These are phyloP conservation scores for Zaprionus lineosus DNA, from an alignment of 2,888 invertebrate species.

Conservation along the genomic window DNA sequence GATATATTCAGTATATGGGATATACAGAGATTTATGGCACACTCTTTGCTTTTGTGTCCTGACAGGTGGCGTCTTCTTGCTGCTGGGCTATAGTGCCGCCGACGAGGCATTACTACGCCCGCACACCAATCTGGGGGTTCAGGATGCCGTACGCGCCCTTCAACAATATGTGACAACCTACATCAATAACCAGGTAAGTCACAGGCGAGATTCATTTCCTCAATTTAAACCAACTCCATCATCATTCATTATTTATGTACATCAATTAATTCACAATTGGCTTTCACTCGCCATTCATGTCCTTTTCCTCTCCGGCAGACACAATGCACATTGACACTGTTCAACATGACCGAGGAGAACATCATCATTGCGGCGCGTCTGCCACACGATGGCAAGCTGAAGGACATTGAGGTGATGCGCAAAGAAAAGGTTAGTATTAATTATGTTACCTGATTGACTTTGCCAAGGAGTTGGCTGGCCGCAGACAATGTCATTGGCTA, in stretches of 20 bases:
- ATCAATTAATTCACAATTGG: background rate
- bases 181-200: constrained; percentile 87
- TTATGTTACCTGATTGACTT: background rate
- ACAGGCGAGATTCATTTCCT: constrained; percentile 8
- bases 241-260: too few species aligned
- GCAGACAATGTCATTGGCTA: constrained; percentile 27
- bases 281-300: constrained; percentile 47
- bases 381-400: constrained; percentile 86
- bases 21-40: constrained; percentile 60
- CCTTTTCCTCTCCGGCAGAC: constrained; percentile 85
- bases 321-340: constrained; percentile 91
- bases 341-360: constrained; percentile 93
- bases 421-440: constrained; percentile 88
- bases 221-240: too few species aligned
- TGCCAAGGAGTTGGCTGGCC: background rate
- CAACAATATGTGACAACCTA: constrained; percentile 90
- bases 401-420: constrained; percentile 87
- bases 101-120: constrained; percentile 92
- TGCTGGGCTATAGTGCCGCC: constrained; percentile 94
- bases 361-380: constrained; percentile 92
- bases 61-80: constrained; percentile 92
- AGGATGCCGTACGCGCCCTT: constrained; percentile 91
- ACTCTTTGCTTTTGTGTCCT: constrained; percentile 24
- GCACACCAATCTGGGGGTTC: constrained; percentile 92
- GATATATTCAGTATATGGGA: constrained; percentile 19